These are phyloP conservation scores for Cranoglanis bouderius DNA, from an alignment of 2,113 vertebrate genomes.

Conservation along the genomic window DNA sequence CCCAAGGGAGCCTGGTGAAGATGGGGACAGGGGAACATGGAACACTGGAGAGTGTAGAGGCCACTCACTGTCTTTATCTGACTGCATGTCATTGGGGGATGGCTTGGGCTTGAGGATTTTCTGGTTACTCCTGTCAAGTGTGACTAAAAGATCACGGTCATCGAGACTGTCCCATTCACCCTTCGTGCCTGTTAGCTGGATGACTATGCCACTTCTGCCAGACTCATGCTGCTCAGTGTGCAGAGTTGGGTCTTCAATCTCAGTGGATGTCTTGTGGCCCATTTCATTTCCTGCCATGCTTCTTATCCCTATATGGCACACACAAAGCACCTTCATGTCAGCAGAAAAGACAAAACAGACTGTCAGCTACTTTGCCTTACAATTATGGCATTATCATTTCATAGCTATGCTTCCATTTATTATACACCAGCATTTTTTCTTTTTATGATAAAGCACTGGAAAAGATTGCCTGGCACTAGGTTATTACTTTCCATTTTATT, in stretches of 20 bases:
- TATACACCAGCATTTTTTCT: conserved; percentile 45
- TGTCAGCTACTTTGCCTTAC: conserved; percentile 52
- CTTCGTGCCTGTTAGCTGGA: conserved; percentile 71
- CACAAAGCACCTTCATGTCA: conserved; percentile 55
- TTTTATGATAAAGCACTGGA: conserved; percentile 6
- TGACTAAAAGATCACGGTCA: conserved; percentile 70
- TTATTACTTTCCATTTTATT: not conserved
- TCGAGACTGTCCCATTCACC: conserved; percentile 70
- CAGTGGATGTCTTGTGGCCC: conserved; percentile 23
- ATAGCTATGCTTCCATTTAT: conserved; percentile 37
- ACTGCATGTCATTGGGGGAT: conserved; percentile 39
- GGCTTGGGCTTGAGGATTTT: conserved; percentile 59
- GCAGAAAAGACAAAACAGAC: conserved; percentile 51
- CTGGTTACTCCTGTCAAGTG: conserved; percentile 67
- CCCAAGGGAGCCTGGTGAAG: conserved; percentile 70
- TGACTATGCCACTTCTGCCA: conserved; percentile 69
- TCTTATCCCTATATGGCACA: conserved; percentile 65
- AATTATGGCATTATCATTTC: conserved; percentile 31
- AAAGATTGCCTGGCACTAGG: not conserved
- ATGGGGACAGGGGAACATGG: conserved; percentile 63
- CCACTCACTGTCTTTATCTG: conserved; percentile 59
- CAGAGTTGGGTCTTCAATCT: conserved; percentile 16
- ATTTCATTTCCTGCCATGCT: conserved; percentile 60
- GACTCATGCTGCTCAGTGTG: not conserved
- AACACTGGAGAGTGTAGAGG: conserved; percentile 56